These are phyloP conservation scores for Perizoma affinitatum DNA, from an alignment of 2,888 invertebrate species.

Conservation along the genomic window DNA sequence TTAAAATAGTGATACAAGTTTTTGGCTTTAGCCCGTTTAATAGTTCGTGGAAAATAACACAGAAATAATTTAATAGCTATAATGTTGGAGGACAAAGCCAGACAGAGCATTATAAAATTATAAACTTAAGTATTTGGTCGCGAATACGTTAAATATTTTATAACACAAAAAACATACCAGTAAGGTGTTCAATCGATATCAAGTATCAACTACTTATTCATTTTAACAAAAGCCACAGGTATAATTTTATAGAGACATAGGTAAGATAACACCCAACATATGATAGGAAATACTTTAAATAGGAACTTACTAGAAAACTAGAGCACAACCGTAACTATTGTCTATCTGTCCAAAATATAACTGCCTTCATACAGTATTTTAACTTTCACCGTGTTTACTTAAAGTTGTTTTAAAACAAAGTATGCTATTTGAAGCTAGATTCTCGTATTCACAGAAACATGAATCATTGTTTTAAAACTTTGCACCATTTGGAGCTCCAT, in stretches of 20 bases:
- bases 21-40: too few species aligned
- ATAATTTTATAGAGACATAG: too few species aligned
- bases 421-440: slow-evolving; percentile 49
- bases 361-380: slow-evolving; percentile 4
- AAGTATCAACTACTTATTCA: too few species aligned
- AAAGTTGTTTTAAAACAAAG: slow-evolving; percentile 52
- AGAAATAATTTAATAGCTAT: slow-evolving; percentile 2
- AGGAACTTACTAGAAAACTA: slow-evolving; percentile 3
- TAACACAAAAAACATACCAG: too few species aligned
- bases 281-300: neutral
- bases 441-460: slow-evolving; percentile 51
- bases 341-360: slow-evolving; percentile 5
- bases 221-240: too few species aligned
- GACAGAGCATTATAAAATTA: neutral
- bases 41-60: slow-evolving; percentile 8
- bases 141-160: too few species aligned
- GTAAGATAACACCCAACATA: too few species aligned
- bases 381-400: slow-evolving; percentile 34
- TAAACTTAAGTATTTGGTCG: neutral
- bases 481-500: slow-evolving; percentile 40
- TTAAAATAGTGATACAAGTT: too few species aligned
- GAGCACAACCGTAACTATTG: neutral
- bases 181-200: too few species aligned
- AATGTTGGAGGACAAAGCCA: slow-evolving; percentile 17
- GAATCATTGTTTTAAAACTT: slow-evolving; percentile 61